These are phyloP conservation scores for Cosmopolites sordidus DNA, from an alignment of 2,888 invertebrate species.

Conservation along the genomic window DNA sequence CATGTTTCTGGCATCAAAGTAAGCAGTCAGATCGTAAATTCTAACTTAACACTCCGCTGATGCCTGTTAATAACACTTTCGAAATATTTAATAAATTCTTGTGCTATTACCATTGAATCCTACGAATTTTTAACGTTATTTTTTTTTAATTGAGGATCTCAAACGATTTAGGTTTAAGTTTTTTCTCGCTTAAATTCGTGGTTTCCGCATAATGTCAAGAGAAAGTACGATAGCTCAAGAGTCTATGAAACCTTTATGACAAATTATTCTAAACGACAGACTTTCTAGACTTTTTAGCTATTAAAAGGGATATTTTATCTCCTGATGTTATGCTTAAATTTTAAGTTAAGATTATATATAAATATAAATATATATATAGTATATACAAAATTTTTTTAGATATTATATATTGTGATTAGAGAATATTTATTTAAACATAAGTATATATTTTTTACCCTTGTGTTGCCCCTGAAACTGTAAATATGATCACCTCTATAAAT, in stretches of 20 bases:
- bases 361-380: background rate
- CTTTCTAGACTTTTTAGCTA: background rate
- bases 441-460: conserved; percentile 17
- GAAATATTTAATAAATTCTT: conserved; percentile 16
- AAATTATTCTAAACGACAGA: background rate
- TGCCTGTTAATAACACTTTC: conserved; percentile 11
- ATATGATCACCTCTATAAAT: background rate
- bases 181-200: background rate
- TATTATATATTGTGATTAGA: background rate
- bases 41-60: no score
- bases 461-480: background rate
- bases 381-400: no score
- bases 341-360: background rate
- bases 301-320: background rate
- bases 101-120: conserved; percentile 23
- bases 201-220: background rate
- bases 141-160: conserved; percentile 33
- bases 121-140: conserved; percentile 23
- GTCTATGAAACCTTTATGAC: background rate
- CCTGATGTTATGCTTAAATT: background rate
- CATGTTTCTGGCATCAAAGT: conserved; percentile 78
- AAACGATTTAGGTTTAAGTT: conserved; percentile 10
- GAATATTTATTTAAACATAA: conserved; percentile 20
- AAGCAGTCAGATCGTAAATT: conserved; percentile 35
- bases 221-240: background rate